Evolutionary conservation across 2,113 vertebrate species (phyloP), one percentile per base, ranked within the genome.

Genomic region (Pachypanchax playfairii): DNA sequence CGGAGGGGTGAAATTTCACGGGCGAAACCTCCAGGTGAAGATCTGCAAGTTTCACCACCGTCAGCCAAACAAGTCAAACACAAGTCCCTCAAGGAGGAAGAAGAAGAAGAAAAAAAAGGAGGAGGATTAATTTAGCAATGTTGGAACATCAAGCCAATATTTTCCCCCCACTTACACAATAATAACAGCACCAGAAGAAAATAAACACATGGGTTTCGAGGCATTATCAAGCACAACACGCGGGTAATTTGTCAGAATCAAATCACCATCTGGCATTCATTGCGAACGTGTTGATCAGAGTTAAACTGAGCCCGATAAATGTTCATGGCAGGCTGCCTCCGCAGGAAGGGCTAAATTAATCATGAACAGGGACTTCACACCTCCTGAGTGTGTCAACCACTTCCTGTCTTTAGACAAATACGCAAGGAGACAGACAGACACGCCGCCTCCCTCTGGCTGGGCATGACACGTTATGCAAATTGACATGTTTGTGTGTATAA

Each of bases 331-430:
- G 52, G 49, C 57, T 62, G 64, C 75, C 38, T 54, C 78, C 46
- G 64, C 65, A 66, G 59, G 65, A 83, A 67, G 35, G 35, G 50
- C 71, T 69, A 51, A 67, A 82, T 86, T 82, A 82, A 83, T 84
- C 83, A 65, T 21, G 36, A 49, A 53, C 24, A 68, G 74, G 65
- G 77, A 73, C 81, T 77, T 90, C 84, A 81, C 89, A 90, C 85
- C 80, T 86, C 72, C 75, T 38, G 74, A 78, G 61, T 55, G 60
- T 77, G 78, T 85, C 82, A 79, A 47, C 63, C 66, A 64, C 80
- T 77, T 85, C 76, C 77, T 74, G 74, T 81, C 75, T 75, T 71
- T 49, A 74, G 65, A 87, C 60, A 77, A 61, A 83, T 62, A 87
- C 36, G 0, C 52, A 54, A 15, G 61, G 73, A 85, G 82, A 83